Conservation (phyloP, 2,113 vertebrate species). For the Gobio gobio region DNA sequence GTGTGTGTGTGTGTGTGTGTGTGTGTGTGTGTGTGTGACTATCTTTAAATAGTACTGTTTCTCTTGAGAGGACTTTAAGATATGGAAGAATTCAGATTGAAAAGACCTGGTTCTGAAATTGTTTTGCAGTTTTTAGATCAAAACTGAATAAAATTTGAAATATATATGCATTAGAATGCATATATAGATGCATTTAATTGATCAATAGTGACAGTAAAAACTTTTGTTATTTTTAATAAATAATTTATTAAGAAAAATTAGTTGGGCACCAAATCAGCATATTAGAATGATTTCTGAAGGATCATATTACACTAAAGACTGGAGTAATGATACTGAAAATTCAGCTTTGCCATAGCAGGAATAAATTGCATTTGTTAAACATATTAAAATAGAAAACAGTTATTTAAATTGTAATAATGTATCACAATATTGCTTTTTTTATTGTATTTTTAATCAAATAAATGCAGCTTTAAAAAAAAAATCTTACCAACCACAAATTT, state of each 20-base stretch:
- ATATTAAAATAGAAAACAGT: not conserved
- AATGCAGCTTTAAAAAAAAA: not conserved
- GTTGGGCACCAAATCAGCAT: not conserved
- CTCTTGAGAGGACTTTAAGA: not conserved
- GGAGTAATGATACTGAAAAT: not conserved
- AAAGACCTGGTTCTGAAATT: not conserved
- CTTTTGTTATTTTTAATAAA: too few relatives aligned
- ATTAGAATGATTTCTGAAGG: not conserved
- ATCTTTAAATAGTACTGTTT: not conserved
- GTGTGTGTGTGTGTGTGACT: conserved; percentile 4
- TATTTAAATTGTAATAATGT: not conserved
- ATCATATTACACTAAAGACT: not conserved
- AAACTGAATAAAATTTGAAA: not conserved
- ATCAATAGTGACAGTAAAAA: too few relatives aligned
- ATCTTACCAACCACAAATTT: too few relatives aligned
- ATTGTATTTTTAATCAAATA: not conserved
- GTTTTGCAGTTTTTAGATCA: not conserved
- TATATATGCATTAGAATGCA: too few relatives aligned
- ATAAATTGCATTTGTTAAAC: not conserved
- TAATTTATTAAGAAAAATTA: too few relatives aligned
- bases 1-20: conserved; percentile 16
- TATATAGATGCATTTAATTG: too few relatives aligned
- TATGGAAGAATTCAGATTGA: not conserved
- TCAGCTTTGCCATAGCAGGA: not conserved
- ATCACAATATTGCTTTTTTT: not conserved